Evolutionary conservation across 2,888 invertebrate genomes (phyloP).

Genomic region (Lasioglossum zephyrum): DNA sequence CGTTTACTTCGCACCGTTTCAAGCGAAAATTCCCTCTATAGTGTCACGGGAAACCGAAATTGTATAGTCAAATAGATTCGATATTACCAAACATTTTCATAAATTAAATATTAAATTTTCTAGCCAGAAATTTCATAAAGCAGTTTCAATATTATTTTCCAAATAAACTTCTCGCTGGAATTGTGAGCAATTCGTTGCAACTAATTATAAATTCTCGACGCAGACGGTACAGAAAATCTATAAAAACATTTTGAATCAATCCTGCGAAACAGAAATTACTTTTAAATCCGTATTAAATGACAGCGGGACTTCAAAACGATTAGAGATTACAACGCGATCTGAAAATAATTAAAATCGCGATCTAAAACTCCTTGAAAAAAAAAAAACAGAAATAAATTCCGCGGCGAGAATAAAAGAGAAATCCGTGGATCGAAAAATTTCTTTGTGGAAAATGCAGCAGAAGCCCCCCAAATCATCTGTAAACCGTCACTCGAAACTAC

Average conservation of each 20-base stretch:
- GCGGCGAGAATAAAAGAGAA: neutral
- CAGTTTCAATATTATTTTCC: neutral
- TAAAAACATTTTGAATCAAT: neutral
- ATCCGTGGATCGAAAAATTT: constrained; percentile 17
- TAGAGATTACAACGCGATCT: neutral
- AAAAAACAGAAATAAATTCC: neutral
- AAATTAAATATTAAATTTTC: neutral
- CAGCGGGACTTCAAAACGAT: too few relatives aligned
- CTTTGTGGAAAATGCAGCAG: neutral
- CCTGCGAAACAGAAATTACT: neutral
- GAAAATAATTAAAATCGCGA: neutral
- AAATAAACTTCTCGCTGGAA: neutral
- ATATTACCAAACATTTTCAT: neutral
- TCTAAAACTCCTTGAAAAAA: neutral
- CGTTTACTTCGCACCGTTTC: neutral
- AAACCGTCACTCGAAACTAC: constrained; percentile 19
- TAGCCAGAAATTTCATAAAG: neutral
- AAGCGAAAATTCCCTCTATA: neutral
- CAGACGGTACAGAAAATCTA: neutral
- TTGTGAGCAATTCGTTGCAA: neutral
- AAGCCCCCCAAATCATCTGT: constrained; percentile 28
- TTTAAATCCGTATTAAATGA: neutral
- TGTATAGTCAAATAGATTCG: neutral
- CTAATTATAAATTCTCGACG: neutral
- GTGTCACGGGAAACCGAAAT: neutral